Conservation (phyloP, 2,113 vertebrate genomes). For the Callospermophilus lateralis region DNA sequence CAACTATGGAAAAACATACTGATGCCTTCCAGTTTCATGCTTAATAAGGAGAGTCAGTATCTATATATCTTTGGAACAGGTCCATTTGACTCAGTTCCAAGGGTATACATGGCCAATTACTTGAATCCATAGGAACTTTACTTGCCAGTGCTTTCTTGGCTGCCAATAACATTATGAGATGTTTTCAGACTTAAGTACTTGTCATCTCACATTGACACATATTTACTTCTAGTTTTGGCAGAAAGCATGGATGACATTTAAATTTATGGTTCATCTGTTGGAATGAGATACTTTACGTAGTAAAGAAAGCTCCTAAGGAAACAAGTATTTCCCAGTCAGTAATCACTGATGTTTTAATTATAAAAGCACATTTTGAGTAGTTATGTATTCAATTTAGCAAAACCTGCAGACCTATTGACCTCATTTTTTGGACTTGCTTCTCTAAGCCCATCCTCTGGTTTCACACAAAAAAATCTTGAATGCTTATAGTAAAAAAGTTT, state of each 20-base stretch:
- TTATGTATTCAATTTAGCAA: background rate
- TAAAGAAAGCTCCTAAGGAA: background rate
- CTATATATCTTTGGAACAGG: background rate
- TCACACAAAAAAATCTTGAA: background rate
- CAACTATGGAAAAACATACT: background rate
- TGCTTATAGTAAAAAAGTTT: background rate
- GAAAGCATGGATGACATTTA: background rate
- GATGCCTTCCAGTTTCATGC: background rate
- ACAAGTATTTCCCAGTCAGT: background rate
- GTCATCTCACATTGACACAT: background rate
- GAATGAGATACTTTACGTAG: background rate
- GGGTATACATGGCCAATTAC: background rate
- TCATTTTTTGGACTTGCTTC: background rate
- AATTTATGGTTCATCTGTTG: background rate
- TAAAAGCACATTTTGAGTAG: background rate
- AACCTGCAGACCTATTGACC: background rate
- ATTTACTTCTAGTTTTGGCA: background rate
- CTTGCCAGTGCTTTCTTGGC: background rate
- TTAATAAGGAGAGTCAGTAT: background rate
- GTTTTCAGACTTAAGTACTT: background rate
- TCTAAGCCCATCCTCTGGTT: background rate
- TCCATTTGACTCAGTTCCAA: background rate
- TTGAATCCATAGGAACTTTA: constrained; percentile 28
- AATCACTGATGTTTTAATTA: background rate
- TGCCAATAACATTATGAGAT: background rate